Percentiles rank a stretch among this genome's conserved stretches.
phyloP scores from a whole-genome alignment of 2,113 vertebrate species.

The Oncorhynchus clarkii region DNA sequence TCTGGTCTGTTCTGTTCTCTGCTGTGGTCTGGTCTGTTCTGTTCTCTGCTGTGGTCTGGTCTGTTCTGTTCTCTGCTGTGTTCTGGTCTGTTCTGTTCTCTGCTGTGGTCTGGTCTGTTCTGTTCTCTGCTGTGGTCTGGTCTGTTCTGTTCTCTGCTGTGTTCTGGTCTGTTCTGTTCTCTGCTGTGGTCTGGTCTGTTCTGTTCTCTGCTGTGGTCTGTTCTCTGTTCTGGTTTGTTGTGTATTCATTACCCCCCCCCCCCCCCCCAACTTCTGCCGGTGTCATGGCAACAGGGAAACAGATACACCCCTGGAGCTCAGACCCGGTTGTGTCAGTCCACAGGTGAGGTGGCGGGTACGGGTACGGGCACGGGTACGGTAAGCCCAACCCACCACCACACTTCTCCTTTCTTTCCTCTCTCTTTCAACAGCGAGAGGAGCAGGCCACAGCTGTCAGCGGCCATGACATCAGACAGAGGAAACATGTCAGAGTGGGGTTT shows the following conservation, averaged over 20 bases:
- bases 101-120: no score
- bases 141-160: no score
- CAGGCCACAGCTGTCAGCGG: constrained; percentile 30
- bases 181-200: no score
- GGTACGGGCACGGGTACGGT: not conserved
- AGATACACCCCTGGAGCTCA: constrained; percentile 48
- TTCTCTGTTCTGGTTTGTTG: no score
- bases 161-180: no score
- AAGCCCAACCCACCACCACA: not conserved
- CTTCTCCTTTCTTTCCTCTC: not conserved
- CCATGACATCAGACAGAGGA: constrained; percentile 26
- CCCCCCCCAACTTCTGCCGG: constrained; percentile 16
- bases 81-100: no score
- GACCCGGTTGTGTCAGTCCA: not conserved
- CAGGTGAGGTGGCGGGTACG: not conserved
- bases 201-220: no score
- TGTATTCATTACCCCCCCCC: constrained; percentile 4
- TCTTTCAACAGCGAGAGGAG: constrained; percentile 29
- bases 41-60: no score
- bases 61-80: no score
- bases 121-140: no score
- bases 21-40: no score
- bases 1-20: no score
- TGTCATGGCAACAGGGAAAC: constrained; percentile 49
- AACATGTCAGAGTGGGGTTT: not conserved